Evolutionary conservation across 64 coral and sea anemone species (phyloP).

Genomic region (Stylophora pistillata): DNA sequence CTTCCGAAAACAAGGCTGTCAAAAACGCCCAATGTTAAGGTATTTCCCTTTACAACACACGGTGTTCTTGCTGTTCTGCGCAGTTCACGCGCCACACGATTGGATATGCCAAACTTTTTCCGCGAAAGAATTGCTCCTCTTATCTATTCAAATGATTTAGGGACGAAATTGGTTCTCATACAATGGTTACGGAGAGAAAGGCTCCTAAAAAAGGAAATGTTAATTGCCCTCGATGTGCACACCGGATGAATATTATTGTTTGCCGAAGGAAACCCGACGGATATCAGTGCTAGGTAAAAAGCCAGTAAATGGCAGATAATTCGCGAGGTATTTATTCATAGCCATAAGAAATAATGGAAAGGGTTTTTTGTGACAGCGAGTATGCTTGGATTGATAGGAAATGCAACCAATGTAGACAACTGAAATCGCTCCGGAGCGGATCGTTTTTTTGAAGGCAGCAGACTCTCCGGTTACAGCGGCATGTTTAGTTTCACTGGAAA

Average conservation of each 20-base stretch:
- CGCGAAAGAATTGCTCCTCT: not conserved
- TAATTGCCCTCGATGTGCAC: not conserved
- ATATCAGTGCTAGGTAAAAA: not conserved
- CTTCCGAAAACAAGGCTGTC: too few relatives aligned
- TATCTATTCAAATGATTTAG: not conserved
- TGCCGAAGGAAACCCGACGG: not conserved
- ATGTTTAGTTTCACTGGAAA: not conserved
- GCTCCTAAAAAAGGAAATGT: not conserved
- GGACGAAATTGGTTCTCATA: not conserved
- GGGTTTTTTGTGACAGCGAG: too few relatives aligned
- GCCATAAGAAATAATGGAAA: too few relatives aligned
- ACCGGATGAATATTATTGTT: not conserved
- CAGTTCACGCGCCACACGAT: too few relatives aligned
- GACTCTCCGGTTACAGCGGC: not conserved
- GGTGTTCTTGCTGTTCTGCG: too few relatives aligned
- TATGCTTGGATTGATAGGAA: too few relatives aligned
- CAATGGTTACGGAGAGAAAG: slow-evolving; percentile 5
- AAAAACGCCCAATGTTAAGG: too few relatives aligned
- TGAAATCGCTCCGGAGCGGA: not conserved
- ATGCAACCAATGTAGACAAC: not conserved
- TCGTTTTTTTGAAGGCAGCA: not conserved
- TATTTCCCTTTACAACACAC: too few relatives aligned
- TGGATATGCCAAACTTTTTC: not conserved
- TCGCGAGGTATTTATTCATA: too few relatives aligned
- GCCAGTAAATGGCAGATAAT: too few relatives aligned